Evolutionary conservation across 2,888 invertebrate genomes (phyloP).

Genomic region (Linyphia triangularis): DNA sequence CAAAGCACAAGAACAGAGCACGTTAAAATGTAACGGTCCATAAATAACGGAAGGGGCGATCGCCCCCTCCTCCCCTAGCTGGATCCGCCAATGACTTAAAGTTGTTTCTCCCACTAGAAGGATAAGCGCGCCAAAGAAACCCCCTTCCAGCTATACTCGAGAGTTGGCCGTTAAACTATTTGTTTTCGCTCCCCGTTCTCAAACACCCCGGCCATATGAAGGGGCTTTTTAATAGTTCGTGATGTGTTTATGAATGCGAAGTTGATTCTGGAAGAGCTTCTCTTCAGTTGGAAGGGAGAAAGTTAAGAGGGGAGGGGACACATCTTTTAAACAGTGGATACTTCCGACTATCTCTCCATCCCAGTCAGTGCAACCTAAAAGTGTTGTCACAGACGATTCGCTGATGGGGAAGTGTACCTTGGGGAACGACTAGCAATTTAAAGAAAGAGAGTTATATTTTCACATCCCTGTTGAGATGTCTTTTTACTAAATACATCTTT

Average conservation of each 20-base stretch:
- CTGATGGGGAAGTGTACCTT: neutral
- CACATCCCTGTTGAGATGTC: no score
- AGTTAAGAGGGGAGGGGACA: neutral
- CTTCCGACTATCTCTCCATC: neutral
- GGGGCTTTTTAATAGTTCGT: conserved; percentile 68
- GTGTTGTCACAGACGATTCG: conserved; percentile 37
- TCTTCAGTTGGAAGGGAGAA: no score
- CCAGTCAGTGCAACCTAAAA: neutral
- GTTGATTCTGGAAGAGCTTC: conserved; percentile 30
- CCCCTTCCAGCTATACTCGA: conserved; percentile 17
- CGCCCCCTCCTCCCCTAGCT: no score
- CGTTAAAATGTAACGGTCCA: no score
- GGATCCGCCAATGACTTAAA: no score
- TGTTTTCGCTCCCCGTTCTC: conserved; percentile 24
- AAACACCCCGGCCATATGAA: conserved; percentile 32
- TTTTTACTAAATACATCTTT: no score
- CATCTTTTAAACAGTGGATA: conserved; percentile 46
- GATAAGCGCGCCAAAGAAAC: neutral
- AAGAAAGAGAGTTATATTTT: neutral
- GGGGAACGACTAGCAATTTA: conserved; percentile 9
- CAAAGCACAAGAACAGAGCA: no score
- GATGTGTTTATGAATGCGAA: conserved; percentile 66
- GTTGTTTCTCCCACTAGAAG: no score
- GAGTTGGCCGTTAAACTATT: conserved; percentile 54
- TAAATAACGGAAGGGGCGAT: no score